Base-by-base conservation (phyloP, 2,797 vertebrate genomes). In the Pseudopleuronectes americanus region DNA sequence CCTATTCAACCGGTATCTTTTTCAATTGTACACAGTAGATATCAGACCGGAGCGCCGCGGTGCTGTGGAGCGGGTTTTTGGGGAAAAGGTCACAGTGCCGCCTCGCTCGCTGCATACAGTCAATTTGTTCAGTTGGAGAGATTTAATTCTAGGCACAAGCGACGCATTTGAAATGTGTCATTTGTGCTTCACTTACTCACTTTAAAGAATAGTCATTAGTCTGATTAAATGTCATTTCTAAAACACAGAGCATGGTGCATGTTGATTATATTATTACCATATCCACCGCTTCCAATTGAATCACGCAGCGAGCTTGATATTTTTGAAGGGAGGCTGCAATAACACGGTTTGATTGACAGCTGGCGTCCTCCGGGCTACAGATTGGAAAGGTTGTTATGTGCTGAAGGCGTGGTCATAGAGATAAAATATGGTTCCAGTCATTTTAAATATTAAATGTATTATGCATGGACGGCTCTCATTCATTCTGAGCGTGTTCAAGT, bases 391-490 rank as follows among this genome's bases (percentile, higher is more conserved):
- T 69, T 79, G 85, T 79, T 74, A 74, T 62, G 65, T 71, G 85
- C 83, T 68, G 72, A 81, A 88, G 77, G 85, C 73, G 66, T 84
- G 79, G 84, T 80, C 89, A 66, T 81, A 74, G 63, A 84, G 82
- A 90, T 86, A 85, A 89, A 90, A 85, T 77, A 88, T 78, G 69
- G 74, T 82, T 73, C 74, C 64, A 77, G 70, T 84, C 71, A 74
- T 89, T 86, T 90, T 80, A 74, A 86, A 91, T 88, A 88, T 91
- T 87, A 89, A 90, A 90, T 89, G 74, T 87, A 92, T 92, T 89
- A 89, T 89, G 85, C 87, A 87, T 87, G 79, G 67, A 64, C 68
- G 64, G 68, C 70, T 84, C 76, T 83, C 66, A 70, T 90, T 91
- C 66, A 78, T 89, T 84, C 74, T 67, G 81, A 74, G 68, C 54